phyloP scores from a whole-genome alignment of 2,888 invertebrate species.

The Ditula angustiorana region DNA sequence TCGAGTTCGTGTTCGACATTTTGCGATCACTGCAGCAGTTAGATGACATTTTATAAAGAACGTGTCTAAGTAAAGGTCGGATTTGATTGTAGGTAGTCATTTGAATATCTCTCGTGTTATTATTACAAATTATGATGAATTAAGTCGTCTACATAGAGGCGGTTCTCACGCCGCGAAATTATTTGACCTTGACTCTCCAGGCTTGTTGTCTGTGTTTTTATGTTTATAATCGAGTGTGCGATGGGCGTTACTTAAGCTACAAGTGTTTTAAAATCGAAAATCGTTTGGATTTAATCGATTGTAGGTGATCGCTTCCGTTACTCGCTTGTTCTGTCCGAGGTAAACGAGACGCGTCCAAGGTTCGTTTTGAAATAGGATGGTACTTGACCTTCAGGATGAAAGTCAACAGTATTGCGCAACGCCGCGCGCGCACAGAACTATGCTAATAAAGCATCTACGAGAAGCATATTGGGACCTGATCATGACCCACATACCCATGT shows the following conservation, averaged over 20 bases:
- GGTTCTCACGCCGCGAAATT: constrained; percentile 80
- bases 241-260: neutral
- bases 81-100: constrained; percentile 83
- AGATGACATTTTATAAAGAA: constrained; percentile 84
- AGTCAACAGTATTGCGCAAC: constrained; percentile 83
- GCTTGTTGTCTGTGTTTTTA: constrained; percentile 55
- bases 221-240: constrained; percentile 43
- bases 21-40: constrained; percentile 79
- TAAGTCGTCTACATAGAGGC: constrained; percentile 76
- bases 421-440: constrained; percentile 70
- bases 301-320: constrained; percentile 77
- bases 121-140: constrained; percentile 82
- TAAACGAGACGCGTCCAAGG: constrained; percentile 81
- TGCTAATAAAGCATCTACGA: constrained; percentile 79
- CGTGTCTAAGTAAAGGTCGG: constrained; percentile 84
- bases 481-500: constrained; percentile 81
- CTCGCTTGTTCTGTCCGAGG: constrained; percentile 74
- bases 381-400: constrained; percentile 85
- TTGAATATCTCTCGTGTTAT: constrained; percentile 82
- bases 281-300: constrained; percentile 71
- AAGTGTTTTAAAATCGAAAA: constrained; percentile 50
- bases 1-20: constrained; percentile 84
- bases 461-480: constrained; percentile 80
- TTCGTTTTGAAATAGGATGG: constrained; percentile 85
- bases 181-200: constrained; percentile 74